Conservation (phyloP, 1,140 invertebrate species). For the Caerostris darwini region DNA sequence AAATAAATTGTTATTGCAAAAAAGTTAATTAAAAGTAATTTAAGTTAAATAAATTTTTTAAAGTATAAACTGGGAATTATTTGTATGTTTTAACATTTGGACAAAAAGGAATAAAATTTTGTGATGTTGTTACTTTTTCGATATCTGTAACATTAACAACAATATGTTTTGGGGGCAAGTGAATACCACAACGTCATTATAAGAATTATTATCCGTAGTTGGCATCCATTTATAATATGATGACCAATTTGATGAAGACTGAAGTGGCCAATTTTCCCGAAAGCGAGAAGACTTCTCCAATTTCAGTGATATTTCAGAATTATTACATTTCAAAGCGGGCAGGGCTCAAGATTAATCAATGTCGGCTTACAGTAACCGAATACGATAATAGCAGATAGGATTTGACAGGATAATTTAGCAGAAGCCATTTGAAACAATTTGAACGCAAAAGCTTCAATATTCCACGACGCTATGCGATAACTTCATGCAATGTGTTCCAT, state of each 20-base stretch:
- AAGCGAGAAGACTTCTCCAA: not conserved
- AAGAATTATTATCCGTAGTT: no score
- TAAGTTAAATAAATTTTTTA: no score
- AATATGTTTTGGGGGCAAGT: no score
- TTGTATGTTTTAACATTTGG: no score
- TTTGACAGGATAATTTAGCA: constrained; percentile 55
- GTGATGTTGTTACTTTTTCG: no score
- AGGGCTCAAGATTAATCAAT: constrained; percentile 55
- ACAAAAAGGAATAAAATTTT: no score
- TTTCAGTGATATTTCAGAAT: constrained; percentile 3
- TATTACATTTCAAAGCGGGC: constrained; percentile 40
- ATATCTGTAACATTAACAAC: no score
- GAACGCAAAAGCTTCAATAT: not conserved
- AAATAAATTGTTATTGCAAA: no score
- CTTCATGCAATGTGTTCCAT: not conserved
- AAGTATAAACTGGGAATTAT: no score
- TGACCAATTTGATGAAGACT: not conserved
- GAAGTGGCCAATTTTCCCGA: not conserved
- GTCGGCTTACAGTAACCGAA: constrained; percentile 5
- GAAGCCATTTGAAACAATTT: constrained; percentile 56
- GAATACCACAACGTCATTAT: no score
- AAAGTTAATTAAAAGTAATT: no score
- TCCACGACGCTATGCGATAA: not conserved
- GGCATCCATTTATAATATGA: no score
- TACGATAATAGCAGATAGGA: constrained; percentile 39